Evolutionary conservation across 2,113 vertebrate genomes (phyloP), one percentile per base, ranked within the genome.

Genomic region (Phylloscopus trochilus): DNA sequence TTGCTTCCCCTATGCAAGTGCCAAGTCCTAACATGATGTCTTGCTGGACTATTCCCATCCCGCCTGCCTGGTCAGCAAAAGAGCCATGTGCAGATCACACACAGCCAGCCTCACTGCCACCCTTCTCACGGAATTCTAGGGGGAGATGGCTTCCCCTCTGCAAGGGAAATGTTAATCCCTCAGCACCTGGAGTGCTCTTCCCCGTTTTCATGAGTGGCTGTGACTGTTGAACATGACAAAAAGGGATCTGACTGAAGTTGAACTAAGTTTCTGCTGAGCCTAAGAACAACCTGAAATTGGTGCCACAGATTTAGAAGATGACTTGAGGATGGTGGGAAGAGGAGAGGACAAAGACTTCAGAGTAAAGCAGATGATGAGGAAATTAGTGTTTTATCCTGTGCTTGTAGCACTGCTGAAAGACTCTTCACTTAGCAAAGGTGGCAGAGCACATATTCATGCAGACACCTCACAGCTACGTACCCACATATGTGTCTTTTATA

Each of bases 1-100:
- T 97, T 97, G 97, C 89, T 97, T 97, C 98, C 97, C 95, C 94
- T 93, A 80, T 56, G 81, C 95, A 96, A 97, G 92, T 95, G 95
- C 97, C 94, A 97, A 96, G 64, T 87, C 79, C 83, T 91, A 92
- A 87, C 23, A 63, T 1, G 59, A 83, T 58, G 53, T n/a, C 77
- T 87, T 83, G 89, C 59, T 88, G 95, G 90, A 94, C 93, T 70
- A 22, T 58, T 87, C 95, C 85, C 79, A 88, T 66, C 89, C 53
- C 0, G n/a, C 68, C 62, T 33, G 86, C 88, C 60, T 27, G 63
- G 77, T 31, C 4, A 28, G 77, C 78, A 77, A 51, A 94, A 83
- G 47, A 88, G 53, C 64, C 9, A 5, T 2, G 35, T 59, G 75
- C 0, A 4, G 77, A 62, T 2, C 70, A 47, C 79, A 59, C 67